Conservation (phyloP, 37 sponge, comb jelly and placozoan genomes). For the Aplysina aerophoba region DNA sequence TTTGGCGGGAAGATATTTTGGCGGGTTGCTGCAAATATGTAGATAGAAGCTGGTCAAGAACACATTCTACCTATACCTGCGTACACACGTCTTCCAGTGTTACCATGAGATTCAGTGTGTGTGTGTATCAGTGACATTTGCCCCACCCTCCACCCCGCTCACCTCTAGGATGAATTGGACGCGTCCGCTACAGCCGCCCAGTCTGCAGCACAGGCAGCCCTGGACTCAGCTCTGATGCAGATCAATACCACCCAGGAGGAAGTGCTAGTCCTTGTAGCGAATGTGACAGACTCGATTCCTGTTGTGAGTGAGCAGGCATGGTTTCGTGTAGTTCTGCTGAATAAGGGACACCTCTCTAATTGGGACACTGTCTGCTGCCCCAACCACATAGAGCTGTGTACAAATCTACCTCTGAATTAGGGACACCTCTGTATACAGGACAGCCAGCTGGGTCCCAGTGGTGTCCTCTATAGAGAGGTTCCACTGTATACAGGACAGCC, state of each 20-base stretch:
- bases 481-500: too few species aligned
- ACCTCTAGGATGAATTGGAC: not conserved
- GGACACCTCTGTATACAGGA: not conserved
- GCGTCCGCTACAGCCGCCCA: not conserved
- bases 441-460: conserved; percentile 1
- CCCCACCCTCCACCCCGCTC: too few species aligned
- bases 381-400: too few species aligned
- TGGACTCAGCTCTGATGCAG: not conserved
- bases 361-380: too few species aligned
- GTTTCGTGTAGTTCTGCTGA: too few species aligned
- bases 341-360: too few species aligned
- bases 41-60: too few species aligned
- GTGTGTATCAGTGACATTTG: not conserved
- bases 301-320: not conserved
- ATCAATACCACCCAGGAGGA: not conserved
- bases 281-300: not conserved
- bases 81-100: not conserved
- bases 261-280: not conserved
- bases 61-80: too few species aligned
- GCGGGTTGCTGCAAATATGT: too few species aligned
- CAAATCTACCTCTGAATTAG: too few species aligned
- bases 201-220: not conserved
- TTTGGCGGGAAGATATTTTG: too few species aligned
- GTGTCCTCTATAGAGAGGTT: too few species aligned
- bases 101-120: not conserved